Evolutionary conservation across 2,797 vertebrate species (phyloP), one percentile per base, ranked within the genome.

Genomic region (Galagoides demidoff): DNA sequence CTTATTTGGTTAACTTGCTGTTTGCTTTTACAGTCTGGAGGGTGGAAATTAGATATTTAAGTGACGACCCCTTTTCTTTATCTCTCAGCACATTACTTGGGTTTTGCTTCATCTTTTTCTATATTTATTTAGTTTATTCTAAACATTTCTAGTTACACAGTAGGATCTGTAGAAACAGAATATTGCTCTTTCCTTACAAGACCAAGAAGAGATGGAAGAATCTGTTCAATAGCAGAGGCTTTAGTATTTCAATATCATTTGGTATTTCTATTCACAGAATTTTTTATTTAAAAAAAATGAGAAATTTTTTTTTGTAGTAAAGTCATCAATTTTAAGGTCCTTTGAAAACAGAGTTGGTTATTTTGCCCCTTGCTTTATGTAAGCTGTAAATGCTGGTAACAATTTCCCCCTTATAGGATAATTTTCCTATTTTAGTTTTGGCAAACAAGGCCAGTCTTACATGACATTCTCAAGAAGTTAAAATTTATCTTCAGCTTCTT

Each of bases 211-310:
- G 74, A 61, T 59, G 25, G 31, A 76, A 71, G 20, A 25, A n/a
- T 74, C 27, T 59, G 23, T 59, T 83, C 22, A 31, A 3, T 85
- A 85, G 3, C 22, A 17, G 14, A 96, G 4, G 5, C 4, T 29
- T 87, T 76, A 91, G 17, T 25, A 49, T 93, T 94, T 90, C 25
- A 22, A 25, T 57, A 49, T 16, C 13, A 17, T 52, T 91, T 83
- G 70, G 3, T 55, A 64, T 93, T 74, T 95, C 64, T 83, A 59
- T 23, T 20, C 45, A 34, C 27, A 39, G 52, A 61, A 55, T 8
- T n/a, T 90, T 95, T 96, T 45, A 73, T 78, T 79, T 79, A 7
- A 71, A 81, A 81, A 81, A 82, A 88, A 23, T 39, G 57, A 94
- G 49, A 85, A 29, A n/a, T 74, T 20, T 49, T 61, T 57, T 70